Evolutionary conservation across 2,797 vertebrate genomes (phyloP), one percentile per base, ranked within the genome.

Genomic region (Lindbergichthys nudifrons): DNA sequence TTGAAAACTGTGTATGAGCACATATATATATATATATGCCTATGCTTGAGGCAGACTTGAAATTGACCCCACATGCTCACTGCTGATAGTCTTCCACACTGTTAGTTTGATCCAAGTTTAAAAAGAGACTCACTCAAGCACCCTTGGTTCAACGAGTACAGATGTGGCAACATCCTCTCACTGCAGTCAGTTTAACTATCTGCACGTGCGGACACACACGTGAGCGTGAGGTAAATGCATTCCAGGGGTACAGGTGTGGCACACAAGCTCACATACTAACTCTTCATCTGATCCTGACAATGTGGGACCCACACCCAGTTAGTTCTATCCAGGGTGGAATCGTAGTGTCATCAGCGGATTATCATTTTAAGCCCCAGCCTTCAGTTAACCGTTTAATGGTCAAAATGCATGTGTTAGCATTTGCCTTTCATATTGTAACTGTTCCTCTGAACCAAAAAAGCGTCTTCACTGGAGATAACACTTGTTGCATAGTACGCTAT

Each of bases 211-310:
- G 53, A 78, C 2, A n/a, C 72, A 77, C 80, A 88, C 32, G 45
- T 75, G 85, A 82, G 75, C 2, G 11, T 36, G 57, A 73, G 51
- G 53, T 83, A 26, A 36, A 75, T 74, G 51, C 85, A 92, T 92
- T 92, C 93, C 92, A 85, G 65, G 50, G 56, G 41, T 75, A 70
- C 89, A 92, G 91, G 93, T 90, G 92, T 86, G 88, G 85, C 86
- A 79, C 61, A 60, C 26, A 18, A 53, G 65, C 58, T 48, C 39
- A 19, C 50, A 79, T 78, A 83, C 73, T 60, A 47, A 80, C 52
- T 72, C 52, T 84, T 84, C 70, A 86, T 84, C 56, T 58, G 51
- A 80, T 66, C 59, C 67, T 86, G 86, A 88, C 88, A 87, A 77
- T 84, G 73, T 83, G 81, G 81, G 73, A 71, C 85, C 87, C 86